Evolutionary conservation across 2,888 invertebrate species (phyloP), one percentile per base, ranked within the genome.

Genomic region (Malthinus flaveolus): DNA sequence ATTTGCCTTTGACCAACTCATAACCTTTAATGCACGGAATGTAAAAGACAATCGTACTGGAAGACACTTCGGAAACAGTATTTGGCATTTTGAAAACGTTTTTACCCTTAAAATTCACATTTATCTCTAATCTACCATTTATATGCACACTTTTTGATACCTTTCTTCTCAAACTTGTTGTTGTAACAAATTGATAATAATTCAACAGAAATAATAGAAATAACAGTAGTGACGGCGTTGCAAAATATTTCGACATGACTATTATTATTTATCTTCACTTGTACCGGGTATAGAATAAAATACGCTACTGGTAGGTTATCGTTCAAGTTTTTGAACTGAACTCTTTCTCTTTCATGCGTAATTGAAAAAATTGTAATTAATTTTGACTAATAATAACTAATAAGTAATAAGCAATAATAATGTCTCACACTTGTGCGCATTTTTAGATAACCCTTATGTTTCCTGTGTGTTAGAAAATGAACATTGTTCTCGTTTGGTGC

Each of bases 11-110:
- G 12, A 55, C 44, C 9, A 55, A 35, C 10, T 56, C 32, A 23
- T 64, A 61, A 10, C 62, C 58, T 33, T 55, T 49, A 47, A 42
- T 52, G 11, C 64, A 64, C 9, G 51, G 51, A 7, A 31, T 6
- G 9, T 8, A 2, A 32, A 49, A 1, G 3, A 49, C 34, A 8
- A 36, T 9, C 3, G 1, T 32, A 11, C n/a, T 10, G 1, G n/a
- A 46, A 7, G 11, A 12, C 10, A n/a, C 32, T 5, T 5, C 3
- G 8, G 15, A 1, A 13, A 23, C 5, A 23, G 2, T 23, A 23
- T 23, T 3, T 5, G 23, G 23, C 23, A 3, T 23, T 23, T 23
- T 23, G 5, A 23, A 23, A 23, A 23, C 5, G 23, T 23, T 23
- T 23, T 23, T 23, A 23, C 23, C 23, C 23, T 23, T 23, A 23